These are phyloP conservation scores for Acleris laterana DNA, from an alignment of 2,888 invertebrate genomes.

Conservation along the genomic window DNA sequence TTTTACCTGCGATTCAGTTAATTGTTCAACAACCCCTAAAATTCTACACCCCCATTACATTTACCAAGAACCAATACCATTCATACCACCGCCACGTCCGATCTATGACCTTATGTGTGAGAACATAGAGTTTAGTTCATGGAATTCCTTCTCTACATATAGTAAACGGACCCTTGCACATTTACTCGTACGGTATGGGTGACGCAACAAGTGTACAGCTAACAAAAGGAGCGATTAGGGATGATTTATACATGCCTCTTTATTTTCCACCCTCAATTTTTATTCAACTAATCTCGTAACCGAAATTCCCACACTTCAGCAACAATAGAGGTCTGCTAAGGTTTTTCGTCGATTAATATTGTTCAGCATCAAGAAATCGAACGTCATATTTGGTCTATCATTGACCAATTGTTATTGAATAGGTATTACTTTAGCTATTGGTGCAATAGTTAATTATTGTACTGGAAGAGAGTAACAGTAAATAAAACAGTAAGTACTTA, in stretches of 20 bases:
- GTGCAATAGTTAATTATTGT: too few species aligned
- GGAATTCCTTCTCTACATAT: neutral
- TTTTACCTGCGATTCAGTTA: conserved; percentile 77
- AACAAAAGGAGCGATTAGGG: conserved; percentile 79
- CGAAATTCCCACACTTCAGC: conserved; percentile 78
- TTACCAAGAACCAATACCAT: conserved; percentile 32
- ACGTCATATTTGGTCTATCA: neutral
- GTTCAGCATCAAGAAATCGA: conserved; percentile 5
- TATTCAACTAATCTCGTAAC: conserved; percentile 69
- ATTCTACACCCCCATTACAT: conserved; percentile 66
- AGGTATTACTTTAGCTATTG: too few species aligned
- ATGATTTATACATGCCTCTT: conserved; percentile 78
- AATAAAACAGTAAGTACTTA: too few species aligned
- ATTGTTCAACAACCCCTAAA: conserved; percentile 78
- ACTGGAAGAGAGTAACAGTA: too few species aligned
- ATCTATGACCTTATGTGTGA: conserved; percentile 37
- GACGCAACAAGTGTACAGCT: conserved; percentile 77
- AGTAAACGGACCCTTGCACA: conserved; percentile 40
- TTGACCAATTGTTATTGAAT: too few species aligned
- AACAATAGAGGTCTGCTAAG: conserved; percentile 43
- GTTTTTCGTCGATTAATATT: conserved; percentile 46
- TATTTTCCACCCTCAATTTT: conserved; percentile 75
- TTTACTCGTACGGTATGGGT: conserved; percentile 57
- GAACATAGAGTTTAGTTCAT: conserved; percentile 37
- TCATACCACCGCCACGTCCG: neutral